Conservation (phyloP, 2,113 vertebrate genomes). For the Pithys albifrons region DNA sequence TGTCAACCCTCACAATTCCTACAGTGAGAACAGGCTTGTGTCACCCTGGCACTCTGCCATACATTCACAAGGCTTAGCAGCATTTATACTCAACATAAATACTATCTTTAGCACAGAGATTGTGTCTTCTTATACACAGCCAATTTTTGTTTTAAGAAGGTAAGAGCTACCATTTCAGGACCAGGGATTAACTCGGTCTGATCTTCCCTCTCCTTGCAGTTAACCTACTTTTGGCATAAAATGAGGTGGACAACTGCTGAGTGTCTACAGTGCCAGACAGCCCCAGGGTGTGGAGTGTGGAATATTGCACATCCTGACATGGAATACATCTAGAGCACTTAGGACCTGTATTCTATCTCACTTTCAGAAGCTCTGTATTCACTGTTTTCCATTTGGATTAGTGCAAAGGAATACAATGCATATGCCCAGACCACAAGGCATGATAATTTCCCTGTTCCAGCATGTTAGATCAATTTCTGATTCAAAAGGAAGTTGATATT, state of each 20-base stretch:
- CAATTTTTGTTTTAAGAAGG: not conserved
- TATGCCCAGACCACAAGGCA: not conserved
- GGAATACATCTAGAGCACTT: accelerated
- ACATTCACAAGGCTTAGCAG: not conserved
- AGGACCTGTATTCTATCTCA: not conserved
- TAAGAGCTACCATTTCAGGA: not conserved
- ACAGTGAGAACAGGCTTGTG: not conserved
- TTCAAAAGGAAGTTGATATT: not conserved
- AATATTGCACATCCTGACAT: not conserved
- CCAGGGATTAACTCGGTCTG: not conserved
- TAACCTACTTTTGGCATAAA: not conserved
- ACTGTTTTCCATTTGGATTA: not conserved
- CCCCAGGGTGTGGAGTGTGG: accelerated
- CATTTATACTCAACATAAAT: not conserved
- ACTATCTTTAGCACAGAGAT: not conserved
- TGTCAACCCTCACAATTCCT: not conserved
- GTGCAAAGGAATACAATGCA: not conserved
- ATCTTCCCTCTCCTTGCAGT: not conserved
- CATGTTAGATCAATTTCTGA: not conserved
- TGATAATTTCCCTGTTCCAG: not conserved
- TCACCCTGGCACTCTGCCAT: not conserved
- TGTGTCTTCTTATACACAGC: not conserved
- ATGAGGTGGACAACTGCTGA: not conserved
- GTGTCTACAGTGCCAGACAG: not conserved
- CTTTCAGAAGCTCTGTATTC: not conserved